A percentile compares a stretch with the other conserved stretches of the same genome.
Evolutionary conservation across 2,113 vertebrate species (phyloP).

Genomic region (Natator depressus): DNA sequence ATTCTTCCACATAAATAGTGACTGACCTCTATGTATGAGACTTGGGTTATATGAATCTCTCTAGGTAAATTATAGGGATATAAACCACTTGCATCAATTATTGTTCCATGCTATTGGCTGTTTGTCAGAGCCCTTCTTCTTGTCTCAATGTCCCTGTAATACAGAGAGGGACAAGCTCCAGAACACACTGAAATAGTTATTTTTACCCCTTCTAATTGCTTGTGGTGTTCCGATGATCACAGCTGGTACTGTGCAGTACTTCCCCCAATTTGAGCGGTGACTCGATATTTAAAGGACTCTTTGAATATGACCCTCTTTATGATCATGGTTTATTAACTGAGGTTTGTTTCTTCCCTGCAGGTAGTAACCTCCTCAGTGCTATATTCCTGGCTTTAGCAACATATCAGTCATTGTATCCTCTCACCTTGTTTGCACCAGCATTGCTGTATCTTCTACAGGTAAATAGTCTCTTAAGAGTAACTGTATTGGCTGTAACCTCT

Average conservation of each 20-base stretch:
- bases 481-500: neutral
- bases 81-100: neutral
- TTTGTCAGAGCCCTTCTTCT: neutral
- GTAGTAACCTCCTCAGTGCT: slow-evolving; percentile 93
- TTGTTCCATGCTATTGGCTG: neutral
- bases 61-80: neutral
- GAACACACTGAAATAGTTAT: neutral
- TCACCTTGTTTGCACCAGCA: slow-evolving; percentile 91
- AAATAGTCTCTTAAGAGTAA: neutral
- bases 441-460: slow-evolving; percentile 93
- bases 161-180: neutral
- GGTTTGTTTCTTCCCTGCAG: slow-evolving; percentile 73
- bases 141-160: neutral
- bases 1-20: neutral
- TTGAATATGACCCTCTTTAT: neutral
- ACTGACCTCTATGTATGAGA: neutral
- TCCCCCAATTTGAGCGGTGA: neutral
- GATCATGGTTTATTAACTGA: neutral
- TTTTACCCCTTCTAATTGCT: neutral
- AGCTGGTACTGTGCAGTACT: neutral
- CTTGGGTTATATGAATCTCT: neutral
- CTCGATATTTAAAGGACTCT: neutral
- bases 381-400: slow-evolving; percentile 94
- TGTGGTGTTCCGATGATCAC: neutral
- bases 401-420: slow-evolving; percentile 94